Evolutionary conservation across 2,888 invertebrate species (phyloP), one percentile per base, ranked within the genome.

Genomic region (Oscheius sp.): DNA sequence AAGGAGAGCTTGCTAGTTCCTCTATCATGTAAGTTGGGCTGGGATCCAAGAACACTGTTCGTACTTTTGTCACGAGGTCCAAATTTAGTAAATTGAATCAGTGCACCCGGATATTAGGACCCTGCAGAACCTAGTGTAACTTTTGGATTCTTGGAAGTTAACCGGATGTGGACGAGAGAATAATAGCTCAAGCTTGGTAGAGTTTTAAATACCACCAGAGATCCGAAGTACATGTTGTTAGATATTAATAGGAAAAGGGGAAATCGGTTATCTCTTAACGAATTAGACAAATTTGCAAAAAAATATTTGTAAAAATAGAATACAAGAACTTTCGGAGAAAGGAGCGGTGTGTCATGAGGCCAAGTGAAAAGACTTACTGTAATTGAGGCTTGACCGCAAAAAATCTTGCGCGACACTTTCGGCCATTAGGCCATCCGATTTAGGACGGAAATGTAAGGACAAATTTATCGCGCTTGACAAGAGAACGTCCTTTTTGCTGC

Each of bases 1-100:
- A 66, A 66, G 31, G 55, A 31, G 20, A 66, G 23, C 17, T 25
- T 53, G 4, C 23, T 66, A 1, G 55, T 66, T 17, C 66, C 66
- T 5, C 42, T 57, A n/a, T 66, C 66, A 31, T 39, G 66, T 66
- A 15, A 33, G 64, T 29, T 42, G 12, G 42, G 42, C n/a, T 6
- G 48, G 48, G 48, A 45, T 42, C 42, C 17, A 15, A 42, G 15
- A 34, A 34, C 12, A 34, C 8, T 34, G 17, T 12, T 4, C 15
- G 42, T 42, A 17, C 42, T 42, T n/a, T 17, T 15, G 17, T 42
- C 17, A 42, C 42, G 42, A 17, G 42, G n/a, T 42, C 15, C 15
- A 42, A 15, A 42, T 42, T n/a, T 15, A n/a, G 42, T 42, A 42
- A 42, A 42, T 42, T 15, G 48, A 48, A 25, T 48, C 12, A 20